phyloP scores from a whole-genome alignment of 1,140 invertebrate genomes.

The Globodera ellingtonae region DNA sequence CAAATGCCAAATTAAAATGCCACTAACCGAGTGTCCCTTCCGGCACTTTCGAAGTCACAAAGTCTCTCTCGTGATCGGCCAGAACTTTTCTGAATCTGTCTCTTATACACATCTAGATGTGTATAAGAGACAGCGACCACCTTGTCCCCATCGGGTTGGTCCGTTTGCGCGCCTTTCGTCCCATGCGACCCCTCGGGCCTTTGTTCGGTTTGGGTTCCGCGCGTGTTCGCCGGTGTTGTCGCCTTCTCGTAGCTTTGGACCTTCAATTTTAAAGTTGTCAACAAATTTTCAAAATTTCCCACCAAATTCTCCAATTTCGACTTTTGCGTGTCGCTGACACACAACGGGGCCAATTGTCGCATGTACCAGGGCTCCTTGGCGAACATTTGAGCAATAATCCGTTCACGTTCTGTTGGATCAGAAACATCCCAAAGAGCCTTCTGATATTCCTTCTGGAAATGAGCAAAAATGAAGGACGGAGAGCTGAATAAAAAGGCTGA shows the following conservation, averaged over 20 bases:
- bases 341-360: constrained; percentile 53
- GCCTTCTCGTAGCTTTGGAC: constrained; percentile 54
- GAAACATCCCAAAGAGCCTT: constrained; percentile 48
- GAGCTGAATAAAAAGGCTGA: not conserved
- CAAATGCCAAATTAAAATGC: too few relatives aligned
- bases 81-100: too few relatives aligned
- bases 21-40: too few relatives aligned
- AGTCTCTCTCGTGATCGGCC: too few relatives aligned
- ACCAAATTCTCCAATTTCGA: constrained; percentile 46
- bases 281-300: not conserved
- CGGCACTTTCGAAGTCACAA: too few relatives aligned
- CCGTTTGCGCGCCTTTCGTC: not conserved
- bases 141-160: not conserved
- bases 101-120: too few relatives aligned
- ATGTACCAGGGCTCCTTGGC: constrained; percentile 56
- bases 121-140: too few relatives aligned
- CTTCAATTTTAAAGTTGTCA: constrained; percentile 30
- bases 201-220: constrained; percentile 58
- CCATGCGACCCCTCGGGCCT: not conserved
- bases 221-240: constrained; percentile 50
- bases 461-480: constrained; percentile 1
- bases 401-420: constrained; percentile 34
- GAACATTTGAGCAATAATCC: constrained; percentile 48
- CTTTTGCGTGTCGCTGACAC: constrained; percentile 59
- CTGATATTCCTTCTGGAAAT: constrained; percentile 56